Evolutionary conservation across 1,140 invertebrate species (phyloP), one percentile per base, ranked within the genome.

Genomic region (Magallana gigas): DNA sequence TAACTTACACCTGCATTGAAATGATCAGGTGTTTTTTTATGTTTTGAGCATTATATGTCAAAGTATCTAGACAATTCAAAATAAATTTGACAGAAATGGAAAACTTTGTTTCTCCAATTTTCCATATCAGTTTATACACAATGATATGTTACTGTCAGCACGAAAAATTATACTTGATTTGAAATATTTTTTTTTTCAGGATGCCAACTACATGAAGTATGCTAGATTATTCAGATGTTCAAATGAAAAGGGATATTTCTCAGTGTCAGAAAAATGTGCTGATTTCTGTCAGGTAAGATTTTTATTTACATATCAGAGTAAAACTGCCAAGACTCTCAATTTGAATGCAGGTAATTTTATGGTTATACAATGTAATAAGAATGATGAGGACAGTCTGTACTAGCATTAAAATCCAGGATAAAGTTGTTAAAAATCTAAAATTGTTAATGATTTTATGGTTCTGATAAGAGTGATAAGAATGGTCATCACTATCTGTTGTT

Each of bases 211-310:
- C 92, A 99, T 99, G 97, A 96, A 98, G 91, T 98, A 97, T 94
- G 98, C 98, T 3, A 96, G 99, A 88, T 95, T 99, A 9, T 99
- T 99, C 95, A 96, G 99, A 48, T 99, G 99, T 95, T 99, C 99
- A 9, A 99, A 99, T 95, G 99, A 99, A 93, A 99, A 99, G 94
- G 99, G 99, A 36, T 99, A 99, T 95, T 99, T 99, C 93, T 98
- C 98, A 7, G 98, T 99, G 8, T 99, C 98, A 36, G 99, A 99
- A 95, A 99, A 99, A 94, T 99, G 99, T 95, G 98, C 98, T 1
- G 99, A 99, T 95, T 99, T 99, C 95, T 99, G 99, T 95, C 99
- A 99, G 96, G 97, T 98, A 84, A 84, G n/a, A 18, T 64, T 16
- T 1, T 9, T 11, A 59, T 14, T 12, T 62, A 14, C 16, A 8